Evolutionary conservation across 2,113 vertebrate genomes (phyloP).

Genomic region (Leptobrachium leishanense): DNA sequence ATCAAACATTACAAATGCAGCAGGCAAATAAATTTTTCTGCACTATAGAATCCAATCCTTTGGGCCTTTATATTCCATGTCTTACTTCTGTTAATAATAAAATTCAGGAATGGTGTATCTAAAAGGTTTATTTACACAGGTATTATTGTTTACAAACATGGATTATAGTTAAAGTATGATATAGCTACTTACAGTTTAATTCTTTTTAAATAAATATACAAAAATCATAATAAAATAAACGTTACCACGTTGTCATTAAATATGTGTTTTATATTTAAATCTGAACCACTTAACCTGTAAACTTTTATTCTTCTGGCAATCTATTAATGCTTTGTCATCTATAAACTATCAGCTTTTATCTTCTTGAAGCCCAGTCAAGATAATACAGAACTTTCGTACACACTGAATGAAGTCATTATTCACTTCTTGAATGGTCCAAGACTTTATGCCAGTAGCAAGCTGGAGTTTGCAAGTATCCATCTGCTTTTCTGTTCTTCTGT

Average conservation of each 20-base stretch:
- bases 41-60: no score
- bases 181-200: not conserved
- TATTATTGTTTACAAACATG: not conserved
- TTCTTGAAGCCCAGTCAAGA: not conserved
- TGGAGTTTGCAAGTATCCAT: constrained; percentile 8
- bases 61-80: no score
- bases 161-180: not conserved
- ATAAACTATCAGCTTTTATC: constrained; percentile 3
- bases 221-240: no score
- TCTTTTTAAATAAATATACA: not conserved
- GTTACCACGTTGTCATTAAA: no score
- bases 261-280: not conserved
- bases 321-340: constrained; percentile 1
- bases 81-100: no score
- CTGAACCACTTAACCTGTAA: not conserved
- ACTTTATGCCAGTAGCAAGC: not conserved
- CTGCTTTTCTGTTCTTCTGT: constrained; percentile 5
- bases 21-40: no score
- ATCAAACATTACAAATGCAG: no score
- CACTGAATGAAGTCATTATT: constrained; percentile 12
- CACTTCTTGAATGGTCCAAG: constrained; percentile 3
- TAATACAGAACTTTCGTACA: constrained; percentile 1
- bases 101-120: no score
- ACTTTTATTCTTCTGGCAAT: not conserved
- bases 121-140: no score